Conservation (phyloP, 2,113 vertebrate genomes). For the Setophaga petechia region DNA sequence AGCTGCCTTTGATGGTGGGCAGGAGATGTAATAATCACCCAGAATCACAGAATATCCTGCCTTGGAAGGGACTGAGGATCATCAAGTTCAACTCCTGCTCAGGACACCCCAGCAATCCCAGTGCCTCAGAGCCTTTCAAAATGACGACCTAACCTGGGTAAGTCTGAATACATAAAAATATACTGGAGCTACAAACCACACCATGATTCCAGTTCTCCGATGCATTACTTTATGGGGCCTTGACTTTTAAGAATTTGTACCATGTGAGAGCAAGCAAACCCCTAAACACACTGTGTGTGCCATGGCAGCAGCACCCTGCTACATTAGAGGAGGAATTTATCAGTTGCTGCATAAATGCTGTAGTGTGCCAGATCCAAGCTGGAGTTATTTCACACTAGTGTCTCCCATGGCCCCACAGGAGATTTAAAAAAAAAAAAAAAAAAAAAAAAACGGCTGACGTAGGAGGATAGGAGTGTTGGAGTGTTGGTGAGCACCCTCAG, state of each 20-base stretch:
- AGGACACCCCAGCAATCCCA: neutral
- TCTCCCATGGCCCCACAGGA: neutral
- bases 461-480: too few relatives aligned
- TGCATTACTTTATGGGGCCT: neutral
- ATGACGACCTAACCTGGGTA: neutral
- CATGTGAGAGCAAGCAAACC: neutral
- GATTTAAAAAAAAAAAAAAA: neutral
- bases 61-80: neutral
- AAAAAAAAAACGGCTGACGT: too few relatives aligned
- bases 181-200: neutral
- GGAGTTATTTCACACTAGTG: neutral
- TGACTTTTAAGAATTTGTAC: neutral
- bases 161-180: neutral
- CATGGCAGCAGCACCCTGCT: neutral
- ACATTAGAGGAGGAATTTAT: neutral
- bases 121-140: neutral
- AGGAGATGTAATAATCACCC: neutral
- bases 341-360: neutral
- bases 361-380: accelerated
- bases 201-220: neutral
- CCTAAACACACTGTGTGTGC: accelerated
- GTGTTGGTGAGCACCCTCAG: accelerated
- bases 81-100: neutral
- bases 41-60: neutral
- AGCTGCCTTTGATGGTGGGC: neutral